Percentiles rank a stretch among this genome's conserved stretches.
phyloP scores from a whole-genome alignment of 2,113 vertebrate species.

The Brachirus orientalis region DNA sequence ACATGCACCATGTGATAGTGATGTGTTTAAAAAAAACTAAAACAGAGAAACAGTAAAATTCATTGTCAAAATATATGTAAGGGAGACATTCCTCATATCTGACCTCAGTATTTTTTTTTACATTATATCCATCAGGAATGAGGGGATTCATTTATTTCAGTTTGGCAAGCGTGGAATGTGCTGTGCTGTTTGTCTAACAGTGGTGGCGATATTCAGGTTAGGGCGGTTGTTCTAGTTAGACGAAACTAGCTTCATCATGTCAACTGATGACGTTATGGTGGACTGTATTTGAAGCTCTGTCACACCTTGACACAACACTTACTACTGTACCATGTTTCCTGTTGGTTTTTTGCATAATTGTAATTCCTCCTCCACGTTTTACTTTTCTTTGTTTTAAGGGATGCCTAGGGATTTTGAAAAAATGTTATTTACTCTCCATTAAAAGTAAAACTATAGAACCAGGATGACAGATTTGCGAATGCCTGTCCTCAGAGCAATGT shows the following conservation, averaged over 20 bases:
- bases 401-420: too few relatives aligned
- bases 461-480: neutral
- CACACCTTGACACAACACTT: constrained; percentile 41
- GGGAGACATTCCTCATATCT: constrained; percentile 8
- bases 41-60: neutral
- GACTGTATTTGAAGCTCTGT: constrained; percentile 32
- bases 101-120: neutral
- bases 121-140: neutral
- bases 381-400: neutral
- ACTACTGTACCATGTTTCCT: constrained; percentile 18
- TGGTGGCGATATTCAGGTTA: constrained; percentile 72
- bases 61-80: neutral
- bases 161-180: constrained; percentile 71
- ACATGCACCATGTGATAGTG: neutral
- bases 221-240: constrained; percentile 79
- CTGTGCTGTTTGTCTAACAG: constrained; percentile 59
- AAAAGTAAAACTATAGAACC: constrained; percentile 7
- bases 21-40: neutral
- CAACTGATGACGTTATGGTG: constrained; percentile 51
- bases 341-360: neutral
- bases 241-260: constrained; percentile 73
- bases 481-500: neutral
- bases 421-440: constrained; percentile 1
- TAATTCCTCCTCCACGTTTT: neutral
- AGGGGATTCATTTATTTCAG: constrained; percentile 3